Percentiles rank a stretch among this genome's conserved stretches.
phyloP scores from a whole-genome alignment of 2,797 vertebrate species.

The Coendou prehensilis region DNA sequence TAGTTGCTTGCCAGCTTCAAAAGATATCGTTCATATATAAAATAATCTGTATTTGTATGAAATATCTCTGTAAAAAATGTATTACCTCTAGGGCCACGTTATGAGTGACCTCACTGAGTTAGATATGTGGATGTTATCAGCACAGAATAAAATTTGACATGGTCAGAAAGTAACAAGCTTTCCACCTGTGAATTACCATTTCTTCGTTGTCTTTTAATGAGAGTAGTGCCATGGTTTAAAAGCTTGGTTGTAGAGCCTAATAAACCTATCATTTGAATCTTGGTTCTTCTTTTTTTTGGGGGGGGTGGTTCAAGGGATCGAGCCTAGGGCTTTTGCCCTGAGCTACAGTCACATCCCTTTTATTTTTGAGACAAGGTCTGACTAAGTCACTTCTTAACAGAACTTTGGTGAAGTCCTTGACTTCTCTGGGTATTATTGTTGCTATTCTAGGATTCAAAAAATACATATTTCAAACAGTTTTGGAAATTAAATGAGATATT shows the following conservation, averaged over 20 bases:
- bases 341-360: neutral
- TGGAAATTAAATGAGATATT: slow-evolving; percentile 63
- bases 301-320: neutral
- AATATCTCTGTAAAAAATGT: neutral
- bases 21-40: neutral
- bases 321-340: neutral
- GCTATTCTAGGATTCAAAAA: slow-evolving; percentile 23
- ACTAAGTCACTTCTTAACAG: neutral
- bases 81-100: neutral
- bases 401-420: slow-evolving; percentile 22
- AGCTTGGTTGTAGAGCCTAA: neutral
- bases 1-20: neutral
- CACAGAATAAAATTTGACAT: slow-evolving; percentile 4
- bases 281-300: neutral
- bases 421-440: slow-evolving; percentile 1
- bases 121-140: neutral
- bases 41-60: slow-evolving; percentile 22
- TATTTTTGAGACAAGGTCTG: neutral
- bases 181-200: neutral
- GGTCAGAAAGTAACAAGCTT: neutral
- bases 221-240: neutral
- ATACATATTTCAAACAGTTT: neutral
- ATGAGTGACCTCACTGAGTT: slow-evolving; percentile 9
- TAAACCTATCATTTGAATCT: slow-evolving; percentile 35
- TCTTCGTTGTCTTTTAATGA: slow-evolving; percentile 49